phyloP scores from a whole-genome alignment of 2,797 vertebrate species.

The Myioborus melanocephalus region DNA sequence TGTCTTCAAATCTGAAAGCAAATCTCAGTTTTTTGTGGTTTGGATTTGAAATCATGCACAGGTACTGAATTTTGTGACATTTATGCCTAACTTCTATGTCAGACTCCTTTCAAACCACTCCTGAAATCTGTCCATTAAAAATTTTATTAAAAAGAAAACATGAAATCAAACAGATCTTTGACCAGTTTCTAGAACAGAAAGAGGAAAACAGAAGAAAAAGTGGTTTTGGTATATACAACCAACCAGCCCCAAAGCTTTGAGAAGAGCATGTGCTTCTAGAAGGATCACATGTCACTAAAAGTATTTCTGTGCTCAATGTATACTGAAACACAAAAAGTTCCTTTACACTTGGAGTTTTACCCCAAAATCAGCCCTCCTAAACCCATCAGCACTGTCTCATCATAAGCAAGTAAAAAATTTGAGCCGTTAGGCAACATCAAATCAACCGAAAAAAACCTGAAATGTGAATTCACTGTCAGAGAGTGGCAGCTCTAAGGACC shows the following conservation, averaged over 20 bases:
- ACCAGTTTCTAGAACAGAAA: slow-evolving; percentile 14
- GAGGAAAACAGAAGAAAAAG: slow-evolving; percentile 32
- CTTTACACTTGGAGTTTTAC: neutral
- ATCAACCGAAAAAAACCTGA: neutral
- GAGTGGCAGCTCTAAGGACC: neutral
- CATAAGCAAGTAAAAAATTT: neutral
- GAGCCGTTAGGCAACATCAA: neutral
- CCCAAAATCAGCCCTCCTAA: neutral
- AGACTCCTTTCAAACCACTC: neutral
- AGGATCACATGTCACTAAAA: neutral
- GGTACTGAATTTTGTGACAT: neutral
- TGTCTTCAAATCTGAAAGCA: neutral
- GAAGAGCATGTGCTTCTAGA: neutral
- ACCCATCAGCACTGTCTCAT: neutral
- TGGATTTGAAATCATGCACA: neutral
- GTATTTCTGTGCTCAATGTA: neutral
- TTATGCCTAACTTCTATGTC: neutral
- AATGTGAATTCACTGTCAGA: neutral
- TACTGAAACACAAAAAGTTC: neutral
- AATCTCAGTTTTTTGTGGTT: neutral
- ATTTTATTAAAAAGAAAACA: neutral
- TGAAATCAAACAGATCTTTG: neutral
- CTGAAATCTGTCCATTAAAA: neutral
- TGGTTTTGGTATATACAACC: neutral
- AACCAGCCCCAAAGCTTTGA: neutral